Base-by-base conservation (phyloP, 2,888 invertebrate species). In the Euplagia quadripunctaria region DNA sequence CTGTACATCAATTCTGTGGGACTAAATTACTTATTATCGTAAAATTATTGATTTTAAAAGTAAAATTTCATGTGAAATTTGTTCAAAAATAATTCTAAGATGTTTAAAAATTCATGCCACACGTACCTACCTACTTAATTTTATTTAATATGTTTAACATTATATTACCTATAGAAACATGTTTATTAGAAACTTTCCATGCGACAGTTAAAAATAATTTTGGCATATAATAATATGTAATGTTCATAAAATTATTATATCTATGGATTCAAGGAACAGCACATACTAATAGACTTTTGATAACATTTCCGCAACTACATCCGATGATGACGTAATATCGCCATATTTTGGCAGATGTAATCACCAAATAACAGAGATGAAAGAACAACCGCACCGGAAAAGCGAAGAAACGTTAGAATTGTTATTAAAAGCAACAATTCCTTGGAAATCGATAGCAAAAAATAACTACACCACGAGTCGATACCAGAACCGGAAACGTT, bases 401-500 rank as follows among this genome's bases (percentile, higher is more conserved):
- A 84, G 76, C 80, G 77, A 77, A 82, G 80, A 84, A 87, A 85
- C 84, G 85, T 86, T 85, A 87, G 81, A 84, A 84, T 88, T 85
- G 85, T 88, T 89, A 90, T 88, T 88, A 88, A 90, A 86, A 87
- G 61, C 73, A 77, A 79, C 82, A 84, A 89, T 92, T 94, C 89
- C 87, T 81, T 85, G 88, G 88, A 92, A 93, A 91, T 88, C 88
- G 90, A 92, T 92, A 91, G 81, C 85, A 88, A 89, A 90, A 91
- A 87, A 77, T 52, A 76, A 79, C 72, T 70, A 69, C 76, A 76
- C 80, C 71, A 77, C 79, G 74, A 78, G 79, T 83, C 88, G 87
- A 88, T 92, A 91, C 87, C 79, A 69, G 78, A 89, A 92, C 90
- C 91, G 93, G 94, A 94, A 94, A 90, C 91, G 87, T 76, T 85